These are phyloP conservation scores for Perognathus longimembris DNA, from an alignment of 2,113 vertebrate species.

Conservation along the genomic window DNA sequence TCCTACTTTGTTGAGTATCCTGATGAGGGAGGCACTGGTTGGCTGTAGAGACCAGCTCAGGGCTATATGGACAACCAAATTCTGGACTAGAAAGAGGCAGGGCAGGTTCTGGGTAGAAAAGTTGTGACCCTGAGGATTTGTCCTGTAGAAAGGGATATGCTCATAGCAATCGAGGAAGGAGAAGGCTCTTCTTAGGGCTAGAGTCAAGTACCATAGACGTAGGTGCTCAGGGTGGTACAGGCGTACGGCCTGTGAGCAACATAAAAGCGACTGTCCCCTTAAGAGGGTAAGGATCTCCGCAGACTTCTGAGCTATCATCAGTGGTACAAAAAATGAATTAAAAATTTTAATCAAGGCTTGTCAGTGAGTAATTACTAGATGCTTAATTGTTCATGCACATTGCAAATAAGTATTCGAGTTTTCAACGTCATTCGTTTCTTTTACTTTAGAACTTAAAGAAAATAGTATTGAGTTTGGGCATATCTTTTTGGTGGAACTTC, in stretches of 20 bases:
- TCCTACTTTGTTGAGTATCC: background rate
- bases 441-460: slow-evolving; percentile 50
- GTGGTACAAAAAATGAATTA: background rate
- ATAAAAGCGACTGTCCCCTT: background rate
- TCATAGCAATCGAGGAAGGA: background rate
- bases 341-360: background rate
- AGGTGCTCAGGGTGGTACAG: background rate
- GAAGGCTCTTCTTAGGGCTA: background rate
- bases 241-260: background rate
- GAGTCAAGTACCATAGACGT: background rate
- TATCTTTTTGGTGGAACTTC: background rate
- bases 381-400: background rate
- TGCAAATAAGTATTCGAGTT: background rate
- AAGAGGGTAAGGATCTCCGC: background rate
- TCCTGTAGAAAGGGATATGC: background rate
- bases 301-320: background rate
- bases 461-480: slow-evolving; percentile 19
- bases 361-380: background rate
- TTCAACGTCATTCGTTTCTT: slow-evolving; percentile 18
- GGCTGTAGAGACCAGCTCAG: background rate
- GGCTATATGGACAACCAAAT: background rate
- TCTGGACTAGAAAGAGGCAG: background rate
- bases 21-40: no score
- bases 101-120: background rate
- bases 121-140: background rate